A percentile compares a stretch with the other conserved stretches of the same genome.
phyloP scores from a whole-genome alignment of 2,113 vertebrate genomes.

The Stigmatopora argus region DNA sequence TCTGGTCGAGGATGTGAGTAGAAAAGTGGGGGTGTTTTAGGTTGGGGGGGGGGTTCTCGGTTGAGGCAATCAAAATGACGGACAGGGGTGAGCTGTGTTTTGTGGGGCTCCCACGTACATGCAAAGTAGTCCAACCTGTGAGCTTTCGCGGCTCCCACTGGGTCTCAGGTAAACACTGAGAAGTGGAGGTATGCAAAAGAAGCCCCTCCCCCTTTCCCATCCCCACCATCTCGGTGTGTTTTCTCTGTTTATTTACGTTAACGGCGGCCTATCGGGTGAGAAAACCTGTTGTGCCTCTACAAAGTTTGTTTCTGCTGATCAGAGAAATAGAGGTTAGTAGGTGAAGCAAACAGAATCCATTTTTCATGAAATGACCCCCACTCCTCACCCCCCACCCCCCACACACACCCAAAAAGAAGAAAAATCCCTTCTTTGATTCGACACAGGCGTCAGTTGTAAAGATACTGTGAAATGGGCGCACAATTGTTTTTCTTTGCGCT shows the following conservation, averaged over 20 bases:
- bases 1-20: slow-evolving; percentile 74
- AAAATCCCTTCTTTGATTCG: slow-evolving; percentile 43
- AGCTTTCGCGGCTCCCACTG: slow-evolving; percentile 87
- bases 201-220: slow-evolving; percentile 22
- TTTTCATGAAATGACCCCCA: slow-evolving; percentile 56
- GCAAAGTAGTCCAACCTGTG: slow-evolving; percentile 88
- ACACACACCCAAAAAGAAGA: slow-evolving; percentile 17
- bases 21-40: slow-evolving; percentile 11
- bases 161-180: slow-evolving; percentile 84
- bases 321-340: slow-evolving; percentile 51
- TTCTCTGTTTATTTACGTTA: slow-evolving; percentile 62
- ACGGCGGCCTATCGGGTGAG: slow-evolving; percentile 45
- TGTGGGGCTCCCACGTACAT: slow-evolving; percentile 93
- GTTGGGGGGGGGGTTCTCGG: slow-evolving; percentile 33
- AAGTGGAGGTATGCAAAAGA: slow-evolving; percentile 54
- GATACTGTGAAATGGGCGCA: slow-evolving; percentile 57
- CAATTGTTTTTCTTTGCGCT: slow-evolving; percentile 57
- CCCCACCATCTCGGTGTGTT: slow-evolving; percentile 31
- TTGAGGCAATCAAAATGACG: slow-evolving; percentile 90
- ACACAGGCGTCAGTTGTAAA: slow-evolving; percentile 53
- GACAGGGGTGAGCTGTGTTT: slow-evolving; percentile 93
- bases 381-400: not conserved
- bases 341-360: slow-evolving; percentile 59
- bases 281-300: slow-evolving; percentile 42
- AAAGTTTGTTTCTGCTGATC: slow-evolving; percentile 32